Base-by-base conservation (phyloP, 2,888 invertebrate genomes). In the Cremastobaeus sp. region DNA sequence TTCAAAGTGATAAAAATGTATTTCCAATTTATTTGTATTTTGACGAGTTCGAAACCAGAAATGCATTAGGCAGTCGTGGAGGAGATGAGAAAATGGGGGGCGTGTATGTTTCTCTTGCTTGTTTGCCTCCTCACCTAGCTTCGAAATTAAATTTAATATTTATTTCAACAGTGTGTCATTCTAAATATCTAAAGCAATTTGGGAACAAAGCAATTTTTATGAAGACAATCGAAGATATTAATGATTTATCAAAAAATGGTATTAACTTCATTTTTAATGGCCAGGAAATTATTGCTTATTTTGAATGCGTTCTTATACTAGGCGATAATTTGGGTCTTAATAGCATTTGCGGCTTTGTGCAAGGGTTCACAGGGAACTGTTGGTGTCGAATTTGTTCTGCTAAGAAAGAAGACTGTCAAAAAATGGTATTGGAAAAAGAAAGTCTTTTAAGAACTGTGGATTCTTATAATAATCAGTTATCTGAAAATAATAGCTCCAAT, bases 81-180 rank as follows among this genome's bases (percentile, higher is more conserved):
- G 60, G 73, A 11, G 57, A 73, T 17, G 62, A 77, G 35, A 70
- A 76, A 57, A 41, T 76, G 4, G 73, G 74, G 21, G 66, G 66
- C 14, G 52, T 76, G 3, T 74, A 77, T 21, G 48, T 60, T 0
- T 60, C 70, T 12, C 21, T 76, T 14, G 37, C 41, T 35, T 62
- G 54, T 15, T 48, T 77, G 18, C 77, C 77, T 12, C 75, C 64
- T 12, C 55, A 73, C 54, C 55, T 74, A 18, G 18, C 41, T 6
- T 59, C 57, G 0, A 45, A 57, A 18, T 28, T 68, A n/a, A 12
- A 41, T 5, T 52, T 60, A 28, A 57, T 72, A 50, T 76, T 76
- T 32, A 30, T 69, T 15, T 34, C 30, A 18, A 70, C 72, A n/a
- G 11, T 41, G 30, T 59, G 25, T 75, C 50, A 21, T 28, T 62